A percentile compares a stretch with the other conserved stretches of the same genome.
These are phyloP conservation scores for Chymomyza fuscimana DNA, from an alignment of 2,888 invertebrate genomes.

Conservation along the genomic window DNA sequence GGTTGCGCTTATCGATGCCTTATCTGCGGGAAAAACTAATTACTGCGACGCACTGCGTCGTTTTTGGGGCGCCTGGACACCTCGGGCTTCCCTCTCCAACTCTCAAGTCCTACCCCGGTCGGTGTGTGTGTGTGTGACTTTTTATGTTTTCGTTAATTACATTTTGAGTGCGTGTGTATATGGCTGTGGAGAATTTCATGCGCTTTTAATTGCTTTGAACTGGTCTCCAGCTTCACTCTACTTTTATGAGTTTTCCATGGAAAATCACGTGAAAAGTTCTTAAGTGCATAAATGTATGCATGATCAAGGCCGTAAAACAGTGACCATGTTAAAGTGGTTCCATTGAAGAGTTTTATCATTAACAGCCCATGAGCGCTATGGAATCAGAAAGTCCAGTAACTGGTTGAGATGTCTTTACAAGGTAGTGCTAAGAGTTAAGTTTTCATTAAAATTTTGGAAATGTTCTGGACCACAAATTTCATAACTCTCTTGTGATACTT, in stretches of 20 bases:
- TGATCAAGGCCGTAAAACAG: slow-evolving; percentile 8
- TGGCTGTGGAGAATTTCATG: slow-evolving; percentile 53
- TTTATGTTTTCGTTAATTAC: slow-evolving; percentile 68
- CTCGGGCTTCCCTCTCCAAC: slow-evolving; percentile 44
- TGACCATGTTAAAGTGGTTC: slow-evolving; percentile 25
- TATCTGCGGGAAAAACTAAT: slow-evolving; percentile 75
- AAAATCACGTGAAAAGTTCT: slow-evolving; percentile 69
- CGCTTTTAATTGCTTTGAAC: slow-evolving; percentile 44
- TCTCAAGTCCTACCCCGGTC: neutral
- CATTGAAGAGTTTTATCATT: neutral
- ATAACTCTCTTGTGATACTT: too few relatives aligned
- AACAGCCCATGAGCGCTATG: too few relatives aligned
- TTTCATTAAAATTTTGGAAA: too few relatives aligned
- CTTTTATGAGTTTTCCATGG: slow-evolving; percentile 63
- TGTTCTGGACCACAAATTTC: too few relatives aligned
- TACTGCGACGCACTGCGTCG: slow-evolving; percentile 62
- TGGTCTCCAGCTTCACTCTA: slow-evolving; percentile 38
- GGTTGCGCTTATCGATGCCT: slow-evolving; percentile 69
- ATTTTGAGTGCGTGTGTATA: slow-evolving; percentile 22
- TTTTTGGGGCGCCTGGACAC: slow-evolving; percentile 42
- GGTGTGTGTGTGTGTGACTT: slow-evolving; percentile 24
- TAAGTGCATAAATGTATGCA: neutral
- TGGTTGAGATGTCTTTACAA: too few relatives aligned
- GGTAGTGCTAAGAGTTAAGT: too few relatives aligned
- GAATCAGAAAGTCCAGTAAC: too few relatives aligned